Base-by-base conservation (phyloP, 1,140 invertebrate genomes). In the Lordiphosa mommai region DNA sequence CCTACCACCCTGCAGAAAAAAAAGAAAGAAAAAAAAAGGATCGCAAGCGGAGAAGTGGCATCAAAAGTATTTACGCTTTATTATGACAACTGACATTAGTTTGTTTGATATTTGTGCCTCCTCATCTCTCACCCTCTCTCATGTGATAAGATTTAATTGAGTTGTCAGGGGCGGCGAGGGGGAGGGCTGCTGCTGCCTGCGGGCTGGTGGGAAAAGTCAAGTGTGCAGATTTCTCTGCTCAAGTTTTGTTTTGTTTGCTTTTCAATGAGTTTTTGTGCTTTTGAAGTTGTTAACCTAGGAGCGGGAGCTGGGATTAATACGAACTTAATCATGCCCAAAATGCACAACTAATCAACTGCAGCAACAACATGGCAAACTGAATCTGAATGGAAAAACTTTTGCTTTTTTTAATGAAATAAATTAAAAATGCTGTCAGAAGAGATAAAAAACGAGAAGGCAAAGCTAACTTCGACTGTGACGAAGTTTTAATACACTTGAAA, bases 61-160 rank as follows among this genome's bases (percentile, higher is more conserved):
- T 76, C 77, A 84, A 82, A 84, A 82, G 76, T 82, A 82, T 82
- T 82, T 82, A 77, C 76, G 77, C 76, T 82, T 82, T 82, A 84
- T 82, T 82, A 82, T 82, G 76, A 82, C 76, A 82, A 82, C 76
- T 82, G 76, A 82, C 76, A 82, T 82, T 82, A 82, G 76, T 82
- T 84, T 82, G 76, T 82, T 82, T 82, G 76, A 82, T 82, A 82
- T 82, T 82, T 82, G 76, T 84, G 65, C 52, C 52, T 61, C 52
- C 52, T 61, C 46, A 33, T 38, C 40, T 29, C 17, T 37, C 38
- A 9, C 32, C 56, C 46, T 52, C 46, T 52, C 66, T 70, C 49
- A 58, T 67, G 63, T 58, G 76, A 82, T 82, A 84, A 82, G 76
- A 84, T 82, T 82, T 82, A 82, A 82, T 82, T 82, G 77, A 76